Percentiles rank a stretch among this genome's conserved stretches.
These are phyloP conservation scores for Aspiorhynchus laticeps DNA, from an alignment of 2,113 vertebrate species.

Conservation along the genomic window DNA sequence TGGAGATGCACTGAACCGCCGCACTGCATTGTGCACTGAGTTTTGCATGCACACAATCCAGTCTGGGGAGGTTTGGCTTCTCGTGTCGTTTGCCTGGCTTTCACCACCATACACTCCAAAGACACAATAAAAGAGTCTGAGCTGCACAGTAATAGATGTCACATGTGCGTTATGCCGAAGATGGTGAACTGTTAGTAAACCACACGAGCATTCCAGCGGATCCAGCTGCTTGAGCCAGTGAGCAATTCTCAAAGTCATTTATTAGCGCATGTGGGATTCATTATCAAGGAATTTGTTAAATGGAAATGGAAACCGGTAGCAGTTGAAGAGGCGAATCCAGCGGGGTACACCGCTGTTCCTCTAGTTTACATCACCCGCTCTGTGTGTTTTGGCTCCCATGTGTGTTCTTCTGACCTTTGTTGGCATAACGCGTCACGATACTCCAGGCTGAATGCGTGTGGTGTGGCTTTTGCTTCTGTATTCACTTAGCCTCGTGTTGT, in stretches of 20 bases:
- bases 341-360: constrained; percentile 51
- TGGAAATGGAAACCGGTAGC: constrained; percentile 64
- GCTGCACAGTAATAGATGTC: constrained; percentile 60
- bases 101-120: constrained; percentile 50
- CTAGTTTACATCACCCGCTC: constrained; percentile 46
- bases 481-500: constrained; percentile 29
- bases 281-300: constrained; percentile 63
- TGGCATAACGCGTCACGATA: constrained; percentile 6
- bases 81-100: constrained; percentile 39
- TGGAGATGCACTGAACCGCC: neutral
- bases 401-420: constrained; percentile 30
- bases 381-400: constrained; percentile 12
- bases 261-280: constrained; percentile 64
- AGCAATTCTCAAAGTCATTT: constrained; percentile 59
- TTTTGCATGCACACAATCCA: neutral
- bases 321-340: constrained; percentile 56
- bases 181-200: constrained; percentile 65
- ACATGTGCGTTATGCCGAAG: constrained; percentile 62
- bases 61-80: neutral
- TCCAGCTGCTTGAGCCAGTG: constrained; percentile 57
- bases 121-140: constrained; percentile 60
- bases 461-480: constrained; percentile 32
- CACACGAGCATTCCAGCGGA: constrained; percentile 62
- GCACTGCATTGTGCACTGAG: neutral
- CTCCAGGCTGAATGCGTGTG: constrained; percentile 40